These are phyloP conservation scores for Drosophila rhopaloa DNA, from an alignment of 1,140 invertebrate genomes.

Conservation along the genomic window DNA sequence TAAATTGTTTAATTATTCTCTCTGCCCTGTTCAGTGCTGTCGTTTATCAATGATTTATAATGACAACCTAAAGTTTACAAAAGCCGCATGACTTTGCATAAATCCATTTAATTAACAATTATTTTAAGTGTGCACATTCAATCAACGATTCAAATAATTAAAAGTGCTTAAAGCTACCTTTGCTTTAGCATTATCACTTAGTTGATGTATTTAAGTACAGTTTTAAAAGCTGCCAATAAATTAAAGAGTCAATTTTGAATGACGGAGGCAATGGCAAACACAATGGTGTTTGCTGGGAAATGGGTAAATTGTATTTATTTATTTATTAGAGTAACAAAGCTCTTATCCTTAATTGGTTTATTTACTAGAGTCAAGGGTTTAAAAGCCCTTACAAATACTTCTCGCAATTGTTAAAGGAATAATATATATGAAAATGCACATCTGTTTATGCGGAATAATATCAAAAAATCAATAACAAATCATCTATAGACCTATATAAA, in stretches of 20 bases:
- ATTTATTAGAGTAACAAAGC: neutral
- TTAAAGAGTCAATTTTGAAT: neutral
- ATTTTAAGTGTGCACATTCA: conserved; percentile 25
- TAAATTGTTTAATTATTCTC: conserved; percentile 53
- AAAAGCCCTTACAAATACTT: too few relatives aligned
- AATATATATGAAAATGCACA: too few relatives aligned
- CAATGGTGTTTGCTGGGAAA: neutral
- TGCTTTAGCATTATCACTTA: neutral
- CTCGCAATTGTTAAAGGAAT: too few relatives aligned
- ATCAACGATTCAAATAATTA: conserved; percentile 33
- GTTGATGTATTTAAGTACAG: conserved; percentile 1
- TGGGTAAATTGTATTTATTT: neutral
- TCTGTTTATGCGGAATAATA: too few relatives aligned
- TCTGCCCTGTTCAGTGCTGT: neutral
- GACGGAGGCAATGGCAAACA: neutral
- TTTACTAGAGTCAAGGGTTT: too few relatives aligned
- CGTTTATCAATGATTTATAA: conserved; percentile 31
- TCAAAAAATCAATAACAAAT: too few relatives aligned
- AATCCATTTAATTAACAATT: conserved; percentile 44
- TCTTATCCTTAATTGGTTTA: neutral
- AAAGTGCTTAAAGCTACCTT: conserved; percentile 1
- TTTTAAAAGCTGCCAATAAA: too few relatives aligned
- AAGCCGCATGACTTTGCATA: conserved; percentile 40
- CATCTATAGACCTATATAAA: too few relatives aligned
- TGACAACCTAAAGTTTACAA: conserved; percentile 22